These are phyloP conservation scores for Panulirus ornatus DNA, from an alignment of 1,140 invertebrate genomes.

Conservation along the genomic window DNA sequence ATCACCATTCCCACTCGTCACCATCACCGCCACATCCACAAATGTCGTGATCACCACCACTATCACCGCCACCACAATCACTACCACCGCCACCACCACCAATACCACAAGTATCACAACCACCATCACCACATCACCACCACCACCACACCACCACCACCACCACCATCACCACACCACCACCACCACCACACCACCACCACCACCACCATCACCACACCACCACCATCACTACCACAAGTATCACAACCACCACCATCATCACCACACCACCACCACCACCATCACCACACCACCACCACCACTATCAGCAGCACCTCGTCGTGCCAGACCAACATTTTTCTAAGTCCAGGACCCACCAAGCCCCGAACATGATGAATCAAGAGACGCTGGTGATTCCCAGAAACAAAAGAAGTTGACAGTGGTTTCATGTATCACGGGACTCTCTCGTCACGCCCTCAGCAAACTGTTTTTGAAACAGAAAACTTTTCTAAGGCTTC, in stretches of 20 bases:
- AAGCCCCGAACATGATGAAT: conserved; percentile 7
- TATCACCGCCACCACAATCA: background rate
- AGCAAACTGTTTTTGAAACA: background rate
- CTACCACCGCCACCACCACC: background rate
- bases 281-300: no score
- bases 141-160: background rate
- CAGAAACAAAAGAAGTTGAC: conserved; percentile 50
- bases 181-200: background rate
- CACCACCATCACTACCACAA: background rate
- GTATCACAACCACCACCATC: background rate
- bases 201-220: background rate
- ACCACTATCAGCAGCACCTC: no score
- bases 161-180: background rate
- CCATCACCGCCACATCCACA: background rate
- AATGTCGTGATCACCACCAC: background rate
- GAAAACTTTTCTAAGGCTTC: background rate
- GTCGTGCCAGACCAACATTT: background rate
- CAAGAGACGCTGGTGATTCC: background rate
- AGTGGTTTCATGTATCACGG: conserved; percentile 35
- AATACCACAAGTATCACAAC: background rate
- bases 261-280: background rate
- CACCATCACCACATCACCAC: background rate
- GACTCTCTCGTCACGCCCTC: conserved; percentile 32
- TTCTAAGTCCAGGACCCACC: background rate
- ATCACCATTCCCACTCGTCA: background rate